Conservation (phyloP, 2,888 invertebrate genomes). For the Drosophila ochracea region DNA sequence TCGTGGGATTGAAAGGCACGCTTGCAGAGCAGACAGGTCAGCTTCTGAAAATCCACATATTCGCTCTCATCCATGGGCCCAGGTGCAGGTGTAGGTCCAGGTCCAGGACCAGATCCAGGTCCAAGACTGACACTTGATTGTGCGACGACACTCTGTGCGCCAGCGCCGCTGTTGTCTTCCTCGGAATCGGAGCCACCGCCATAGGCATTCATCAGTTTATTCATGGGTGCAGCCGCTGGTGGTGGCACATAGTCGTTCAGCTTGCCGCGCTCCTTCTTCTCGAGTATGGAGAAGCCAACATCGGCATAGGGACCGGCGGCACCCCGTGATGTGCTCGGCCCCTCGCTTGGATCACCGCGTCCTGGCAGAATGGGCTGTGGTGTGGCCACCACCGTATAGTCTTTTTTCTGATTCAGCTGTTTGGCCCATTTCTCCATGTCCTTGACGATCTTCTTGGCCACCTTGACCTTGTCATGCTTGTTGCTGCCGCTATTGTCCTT, state of each 20-base stretch:
- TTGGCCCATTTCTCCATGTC: slow-evolving; percentile 96
- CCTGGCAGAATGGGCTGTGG: slow-evolving; percentile 80
- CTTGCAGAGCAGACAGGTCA: slow-evolving; percentile 97
- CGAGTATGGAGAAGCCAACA: slow-evolving; percentile 96
- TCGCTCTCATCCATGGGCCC: slow-evolving; percentile 88
- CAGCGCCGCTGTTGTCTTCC: slow-evolving; percentile 87
- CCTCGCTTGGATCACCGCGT: slow-evolving; percentile 60
- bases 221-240: slow-evolving; percentile 56
- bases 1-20: slow-evolving; percentile 96
- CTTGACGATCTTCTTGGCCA: slow-evolving; percentile 98
- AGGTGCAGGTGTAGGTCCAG: neutral
- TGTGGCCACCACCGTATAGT: slow-evolving; percentile 85
- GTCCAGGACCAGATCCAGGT: slow-evolving; percentile 1
- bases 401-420: slow-evolving; percentile 97
- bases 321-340: slow-evolving; percentile 62
- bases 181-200: slow-evolving; percentile 91
- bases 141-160: slow-evolving; percentile 1
- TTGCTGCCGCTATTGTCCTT: slow-evolving; percentile 48
- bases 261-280: slow-evolving; percentile 88
- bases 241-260: slow-evolving; percentile 81
- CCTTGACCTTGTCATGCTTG: slow-evolving; percentile 97
- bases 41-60: slow-evolving; percentile 94
- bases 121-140: neutral
- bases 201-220: slow-evolving; percentile 90
- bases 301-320: slow-evolving; percentile 90